phyloP scores from a whole-genome alignment of 1,140 invertebrate species.

The Dolichoris vasculosae region DNA sequence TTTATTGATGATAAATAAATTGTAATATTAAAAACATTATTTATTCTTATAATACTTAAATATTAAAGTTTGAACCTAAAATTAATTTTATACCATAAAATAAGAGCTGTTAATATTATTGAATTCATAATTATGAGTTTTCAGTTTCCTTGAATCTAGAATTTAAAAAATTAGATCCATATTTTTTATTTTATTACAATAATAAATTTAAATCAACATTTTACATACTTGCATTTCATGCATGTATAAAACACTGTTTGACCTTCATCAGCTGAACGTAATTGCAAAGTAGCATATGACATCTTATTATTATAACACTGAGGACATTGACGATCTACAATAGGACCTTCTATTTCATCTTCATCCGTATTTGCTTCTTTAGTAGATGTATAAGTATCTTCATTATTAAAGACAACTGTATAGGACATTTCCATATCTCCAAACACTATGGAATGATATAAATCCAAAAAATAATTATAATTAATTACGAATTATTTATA shows the following conservation, averaged over 20 bases:
- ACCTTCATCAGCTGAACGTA: constrained; percentile 98
- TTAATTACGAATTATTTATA: too few relatives aligned
- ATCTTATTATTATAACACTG: constrained; percentile 94
- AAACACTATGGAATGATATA: constrained; percentile 80
- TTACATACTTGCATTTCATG: constrained; percentile 90
- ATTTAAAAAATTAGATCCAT: constrained; percentile 55
- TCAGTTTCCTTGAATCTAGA: constrained; percentile 83
- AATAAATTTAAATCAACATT: constrained; percentile 52
- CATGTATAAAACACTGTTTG: constrained; percentile 99
- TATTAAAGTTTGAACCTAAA: too few relatives aligned
- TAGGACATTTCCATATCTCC: constrained; percentile 79
- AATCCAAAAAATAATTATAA: too few relatives aligned
- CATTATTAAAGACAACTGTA: constrained; percentile 81
- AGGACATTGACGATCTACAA: constrained; percentile 90
- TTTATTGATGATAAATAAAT: too few relatives aligned
- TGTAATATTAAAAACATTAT: too few relatives aligned
- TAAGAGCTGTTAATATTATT: background rate
- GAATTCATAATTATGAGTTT: constrained; percentile 76
- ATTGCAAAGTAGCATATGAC: constrained; percentile 95
- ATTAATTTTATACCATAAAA: too few relatives aligned
- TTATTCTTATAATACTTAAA: too few relatives aligned
- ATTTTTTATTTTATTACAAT: background rate
- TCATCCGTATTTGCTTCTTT: constrained; percentile 68
- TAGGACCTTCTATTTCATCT: constrained; percentile 81
- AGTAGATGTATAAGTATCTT: constrained; percentile 70